Evolutionary conservation across 2,113 vertebrate species (phyloP).

Genomic region (Tapirus terrestris): DNA sequence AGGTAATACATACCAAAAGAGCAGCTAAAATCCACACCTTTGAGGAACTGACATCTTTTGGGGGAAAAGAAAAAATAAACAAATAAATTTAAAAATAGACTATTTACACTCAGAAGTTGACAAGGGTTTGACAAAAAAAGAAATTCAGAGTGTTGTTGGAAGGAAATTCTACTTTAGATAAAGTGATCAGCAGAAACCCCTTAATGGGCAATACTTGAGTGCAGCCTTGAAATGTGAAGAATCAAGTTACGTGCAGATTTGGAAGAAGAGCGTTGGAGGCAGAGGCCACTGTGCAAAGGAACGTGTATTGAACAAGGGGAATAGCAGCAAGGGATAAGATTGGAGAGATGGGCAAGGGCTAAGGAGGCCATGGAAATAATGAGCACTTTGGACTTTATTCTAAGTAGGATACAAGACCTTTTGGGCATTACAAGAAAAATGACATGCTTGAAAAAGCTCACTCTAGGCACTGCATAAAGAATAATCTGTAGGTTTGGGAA

Average conservation of each 20-base stretch:
- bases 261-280: accelerated
- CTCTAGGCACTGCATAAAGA: background rate
- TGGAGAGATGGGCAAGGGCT: background rate
- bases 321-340: accelerated
- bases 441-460: background rate
- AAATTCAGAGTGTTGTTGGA: background rate
- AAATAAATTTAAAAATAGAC: background rate
- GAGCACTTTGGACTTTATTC: background rate
- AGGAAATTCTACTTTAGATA: background rate
- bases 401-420: background rate
- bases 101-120: background rate
- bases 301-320: accelerated
- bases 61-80: background rate
- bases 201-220: background rate
- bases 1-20: background rate
- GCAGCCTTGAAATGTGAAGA: background rate
- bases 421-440: background rate
- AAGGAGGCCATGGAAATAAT: background rate
- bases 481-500: background rate
- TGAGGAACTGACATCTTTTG: background rate
- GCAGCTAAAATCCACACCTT: background rate
- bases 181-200: background rate
- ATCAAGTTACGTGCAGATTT: background rate
- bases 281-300: accelerated
- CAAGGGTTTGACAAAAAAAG: background rate